Evolutionary conservation across 1,140 invertebrate genomes (phyloP), one percentile per base, ranked within the genome.

Genomic region (Battus philenor): DNA sequence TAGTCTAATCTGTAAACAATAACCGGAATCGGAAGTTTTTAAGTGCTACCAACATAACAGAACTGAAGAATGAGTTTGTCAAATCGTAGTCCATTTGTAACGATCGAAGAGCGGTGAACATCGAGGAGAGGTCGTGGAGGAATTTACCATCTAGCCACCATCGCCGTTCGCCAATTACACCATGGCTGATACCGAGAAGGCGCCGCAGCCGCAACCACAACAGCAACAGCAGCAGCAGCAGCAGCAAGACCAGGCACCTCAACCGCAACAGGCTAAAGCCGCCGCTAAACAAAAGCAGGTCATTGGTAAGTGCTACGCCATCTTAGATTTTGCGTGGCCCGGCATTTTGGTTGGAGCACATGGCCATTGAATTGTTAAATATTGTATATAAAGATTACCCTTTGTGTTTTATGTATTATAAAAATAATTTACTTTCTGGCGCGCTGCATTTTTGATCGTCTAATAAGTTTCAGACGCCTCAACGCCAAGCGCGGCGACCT

Each of bases 141-240:
- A 84, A 75, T 82, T 84, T 86, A 85, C 79, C 83, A 85, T 83
- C 81, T 86, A 72, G 68, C 79, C 83, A 86, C 81, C 83, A 81
- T 86, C 80, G 81, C 81, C 83, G 78, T 82, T 84, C 81, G 81
- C 81, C 83, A 85, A 83, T 79, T 85, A 86, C 83, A 86, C 79
- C 85, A 87, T 87, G 85, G 81, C 83, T 82, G 85, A 87, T 79
- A 82, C 81, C 80, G 85, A 87, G 73, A 81, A 84, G 74, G 76
- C 82, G 71, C 78, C 81, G 68, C 80, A 84, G 75, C 70, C 74
- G 76, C 78, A 80, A 75, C 77, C 75, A 56, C 77, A 75, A 66
- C 74, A 62, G 64, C 73, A 80, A 59, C 62, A 66, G 54, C 62
- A 64, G 53, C 59, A 66, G 54, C 57, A 60, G 51, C 70, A 81